A percentile compares a stretch with the other conserved stretches of the same genome.
Conservation (phyloP, 2,113 vertebrate genomes). For the Myiopsitta monachus region DNA sequence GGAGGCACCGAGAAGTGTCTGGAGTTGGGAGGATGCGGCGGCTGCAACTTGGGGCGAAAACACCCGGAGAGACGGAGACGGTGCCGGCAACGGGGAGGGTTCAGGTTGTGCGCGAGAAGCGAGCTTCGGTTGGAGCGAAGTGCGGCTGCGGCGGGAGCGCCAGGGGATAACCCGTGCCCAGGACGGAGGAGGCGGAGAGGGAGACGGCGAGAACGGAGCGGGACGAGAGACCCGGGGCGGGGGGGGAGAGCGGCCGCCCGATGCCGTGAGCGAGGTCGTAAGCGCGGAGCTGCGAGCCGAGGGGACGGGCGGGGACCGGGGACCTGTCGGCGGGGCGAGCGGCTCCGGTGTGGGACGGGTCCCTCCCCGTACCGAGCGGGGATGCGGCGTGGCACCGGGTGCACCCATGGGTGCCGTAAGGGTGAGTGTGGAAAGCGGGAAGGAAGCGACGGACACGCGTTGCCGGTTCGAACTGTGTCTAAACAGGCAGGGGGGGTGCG, state of each 20-base stretch:
- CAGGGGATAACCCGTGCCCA: background rate
- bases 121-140: background rate
- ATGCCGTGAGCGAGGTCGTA: background rate
- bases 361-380: background rate
- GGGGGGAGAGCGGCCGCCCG: background rate
- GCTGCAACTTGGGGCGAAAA: constrained; percentile 5
- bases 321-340: background rate
- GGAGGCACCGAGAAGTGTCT: background rate
- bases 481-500: background rate
- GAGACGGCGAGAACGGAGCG: background rate
- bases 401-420: background rate
- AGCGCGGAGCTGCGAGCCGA: background rate
- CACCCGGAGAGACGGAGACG: background rate
- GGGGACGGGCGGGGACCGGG: background rate
- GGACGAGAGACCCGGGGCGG: background rate
- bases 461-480: background rate
- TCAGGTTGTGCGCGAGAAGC: background rate
- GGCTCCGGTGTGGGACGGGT: background rate
- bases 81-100: background rate
- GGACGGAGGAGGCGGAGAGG: background rate
- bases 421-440: background rate
- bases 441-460: background rate
- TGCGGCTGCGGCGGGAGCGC: background rate
- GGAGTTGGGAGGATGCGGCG: constrained; percentile 5
- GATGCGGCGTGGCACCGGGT: background rate